phyloP scores from a whole-genome alignment of 2,113 vertebrate species.

The Phainopepla nitens region DNA sequence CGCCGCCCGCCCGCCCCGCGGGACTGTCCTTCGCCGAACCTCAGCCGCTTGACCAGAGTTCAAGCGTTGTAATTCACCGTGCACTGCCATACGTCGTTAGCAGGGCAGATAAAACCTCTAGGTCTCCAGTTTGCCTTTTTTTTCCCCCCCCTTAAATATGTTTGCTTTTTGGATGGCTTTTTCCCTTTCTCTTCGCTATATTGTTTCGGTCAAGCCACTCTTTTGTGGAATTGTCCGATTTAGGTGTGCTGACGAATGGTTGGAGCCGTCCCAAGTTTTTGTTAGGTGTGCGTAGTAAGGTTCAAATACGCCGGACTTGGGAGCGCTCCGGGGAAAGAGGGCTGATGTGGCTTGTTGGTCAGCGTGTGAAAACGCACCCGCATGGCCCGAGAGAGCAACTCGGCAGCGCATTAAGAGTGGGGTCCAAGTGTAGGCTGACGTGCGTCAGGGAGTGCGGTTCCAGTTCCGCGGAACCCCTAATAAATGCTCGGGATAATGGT shows the following conservation, averaged over 20 bases:
- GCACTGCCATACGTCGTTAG: background rate
- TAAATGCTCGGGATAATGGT: background rate
- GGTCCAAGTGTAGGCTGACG: background rate
- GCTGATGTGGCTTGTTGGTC: background rate
- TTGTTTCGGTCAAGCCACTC: background rate
- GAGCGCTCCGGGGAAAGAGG: background rate
- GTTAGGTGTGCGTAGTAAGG: background rate
- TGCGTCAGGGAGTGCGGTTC: background rate
- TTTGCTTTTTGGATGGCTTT: background rate
- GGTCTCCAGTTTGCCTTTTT: background rate
- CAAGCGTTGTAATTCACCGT: accelerated
- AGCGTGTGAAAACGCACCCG: background rate
- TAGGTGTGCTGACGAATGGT: background rate
- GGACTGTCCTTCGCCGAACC: background rate
- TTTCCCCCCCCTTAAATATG: too few species aligned
- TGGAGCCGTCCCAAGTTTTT: background rate
- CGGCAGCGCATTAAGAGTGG: accelerated
- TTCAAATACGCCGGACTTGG: accelerated
- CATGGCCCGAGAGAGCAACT: background rate
- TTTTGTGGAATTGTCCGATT: background rate
- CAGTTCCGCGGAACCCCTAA: background rate
- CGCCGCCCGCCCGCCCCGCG: background rate
- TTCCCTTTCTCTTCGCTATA: accelerated
- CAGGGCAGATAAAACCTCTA: background rate
- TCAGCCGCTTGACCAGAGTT: background rate